Evolutionary conservation across 2,797 vertebrate species (phyloP).

Genomic region (Artibeus lituratus): DNA sequence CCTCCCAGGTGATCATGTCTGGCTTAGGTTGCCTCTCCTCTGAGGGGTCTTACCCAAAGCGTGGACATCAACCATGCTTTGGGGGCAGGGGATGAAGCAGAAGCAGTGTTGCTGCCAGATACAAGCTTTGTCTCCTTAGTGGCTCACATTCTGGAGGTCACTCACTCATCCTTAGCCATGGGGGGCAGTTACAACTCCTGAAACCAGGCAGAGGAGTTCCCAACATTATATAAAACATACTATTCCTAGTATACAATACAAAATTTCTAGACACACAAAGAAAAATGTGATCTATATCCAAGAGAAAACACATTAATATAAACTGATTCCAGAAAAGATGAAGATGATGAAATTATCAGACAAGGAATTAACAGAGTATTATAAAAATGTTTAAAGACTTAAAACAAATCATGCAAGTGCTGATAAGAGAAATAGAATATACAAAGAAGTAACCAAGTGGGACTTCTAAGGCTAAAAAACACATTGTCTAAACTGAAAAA

Average conservation of each 20-base stretch:
- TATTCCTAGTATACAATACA: background rate
- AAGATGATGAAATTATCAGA: background rate
- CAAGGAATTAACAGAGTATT: background rate
- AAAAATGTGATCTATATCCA: background rate
- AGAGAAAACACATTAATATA: background rate
- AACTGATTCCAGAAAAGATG: background rate
- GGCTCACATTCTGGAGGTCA: too few species aligned
- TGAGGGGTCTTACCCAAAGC: too few species aligned
- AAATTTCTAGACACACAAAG: background rate
- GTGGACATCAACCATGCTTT: too few species aligned
- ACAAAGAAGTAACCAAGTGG: background rate
- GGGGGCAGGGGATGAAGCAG: too few species aligned
- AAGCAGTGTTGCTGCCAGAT: too few species aligned
- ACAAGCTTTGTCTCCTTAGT: too few species aligned
- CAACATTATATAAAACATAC: background rate
- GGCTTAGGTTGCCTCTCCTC: too few species aligned
- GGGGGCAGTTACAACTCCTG: too few species aligned
- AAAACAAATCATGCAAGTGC: background rate
- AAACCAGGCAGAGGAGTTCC: too few species aligned
- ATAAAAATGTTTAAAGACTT: background rate
- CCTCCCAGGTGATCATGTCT: too few species aligned
- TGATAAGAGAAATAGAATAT: background rate
- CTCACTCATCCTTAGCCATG: too few species aligned
- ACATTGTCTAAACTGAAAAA: background rate
- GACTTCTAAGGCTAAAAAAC: background rate